A percentile compares a stretch with the other conserved stretches of the same genome.
These are phyloP conservation scores for Ochropleura leucogaster DNA, from an alignment of 2,888 invertebrate species.

Conservation along the genomic window DNA sequence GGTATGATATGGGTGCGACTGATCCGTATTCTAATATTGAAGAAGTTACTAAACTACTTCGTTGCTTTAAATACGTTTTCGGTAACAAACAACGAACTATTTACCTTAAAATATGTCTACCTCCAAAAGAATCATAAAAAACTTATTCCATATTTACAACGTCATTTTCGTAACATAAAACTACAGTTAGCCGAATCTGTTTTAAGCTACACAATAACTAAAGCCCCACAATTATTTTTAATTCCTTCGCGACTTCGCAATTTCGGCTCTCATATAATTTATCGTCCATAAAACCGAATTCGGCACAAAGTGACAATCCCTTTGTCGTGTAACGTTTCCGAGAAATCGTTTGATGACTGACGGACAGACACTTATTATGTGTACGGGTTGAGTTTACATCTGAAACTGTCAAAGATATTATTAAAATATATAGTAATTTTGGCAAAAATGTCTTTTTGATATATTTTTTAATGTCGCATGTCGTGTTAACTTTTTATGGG, in stretches of 20 bases:
- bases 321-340: constrained; percentile 62
- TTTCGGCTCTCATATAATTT: constrained; percentile 62
- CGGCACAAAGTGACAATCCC: constrained; percentile 68
- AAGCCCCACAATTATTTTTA: constrained; percentile 61
- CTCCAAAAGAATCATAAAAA: constrained; percentile 27
- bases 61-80: not conserved
- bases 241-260: constrained; percentile 56
- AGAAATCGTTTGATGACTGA: constrained; percentile 66
- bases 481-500: constrained; percentile 20
- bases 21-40: not conserved
- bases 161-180: constrained; percentile 50
- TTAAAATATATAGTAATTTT: constrained; percentile 60
- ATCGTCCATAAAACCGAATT: constrained; percentile 66
- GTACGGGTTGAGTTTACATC: constrained; percentile 52
- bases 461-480: constrained; percentile 23
- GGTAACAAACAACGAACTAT: not conserved
- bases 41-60: not conserved
- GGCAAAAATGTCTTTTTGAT: constrained; percentile 35
- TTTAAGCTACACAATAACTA: constrained; percentile 47
- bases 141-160: constrained; percentile 35
- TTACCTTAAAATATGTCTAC: not conserved
- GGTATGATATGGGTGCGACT: too few species aligned
- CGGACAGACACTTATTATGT: constrained; percentile 63
- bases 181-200: constrained; percentile 59
- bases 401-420: constrained; percentile 51